Evolutionary conservation across 2,113 vertebrate genomes (phyloP).

Genomic region (Sterrhoptilus dennistouni): DNA sequence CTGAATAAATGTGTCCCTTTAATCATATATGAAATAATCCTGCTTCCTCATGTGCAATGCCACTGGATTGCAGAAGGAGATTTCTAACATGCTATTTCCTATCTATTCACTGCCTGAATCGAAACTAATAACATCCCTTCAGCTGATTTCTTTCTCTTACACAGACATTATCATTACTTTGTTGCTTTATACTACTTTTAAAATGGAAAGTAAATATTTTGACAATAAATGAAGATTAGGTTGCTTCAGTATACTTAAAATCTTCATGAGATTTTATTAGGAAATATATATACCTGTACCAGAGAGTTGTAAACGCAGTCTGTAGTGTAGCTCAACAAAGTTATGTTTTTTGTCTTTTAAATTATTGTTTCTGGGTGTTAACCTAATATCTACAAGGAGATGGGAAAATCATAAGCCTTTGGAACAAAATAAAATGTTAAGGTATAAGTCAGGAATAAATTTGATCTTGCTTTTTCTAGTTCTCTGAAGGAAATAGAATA

Average conservation of each 20-base stretch:
- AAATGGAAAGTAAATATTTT: not conserved
- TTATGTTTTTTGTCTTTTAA: not conserved
- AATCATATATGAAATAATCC: not conserved
- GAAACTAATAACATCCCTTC: not conserved
- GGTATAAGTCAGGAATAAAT: not conserved
- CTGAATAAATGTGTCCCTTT: slow-evolving; percentile 11
- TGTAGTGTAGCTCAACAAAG: not conserved
- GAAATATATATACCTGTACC: not conserved
- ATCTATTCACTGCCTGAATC: not conserved
- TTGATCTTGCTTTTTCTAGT: not conserved
- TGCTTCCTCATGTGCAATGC: not conserved
- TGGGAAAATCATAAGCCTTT: not conserved
- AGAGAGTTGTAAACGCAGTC: not conserved
- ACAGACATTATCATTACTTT: not conserved
- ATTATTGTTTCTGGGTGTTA: not conserved
- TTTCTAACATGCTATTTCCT: not conserved
- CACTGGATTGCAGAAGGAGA: not conserved
- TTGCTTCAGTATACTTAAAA: not conserved
- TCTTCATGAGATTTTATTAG: not conserved
- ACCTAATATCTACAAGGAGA: not conserved
- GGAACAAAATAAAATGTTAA: not conserved
- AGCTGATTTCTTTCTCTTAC: not conserved
- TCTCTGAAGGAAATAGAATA: not conserved
- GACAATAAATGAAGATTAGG: not conserved
- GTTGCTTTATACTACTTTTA: not conserved